phyloP scores from a whole-genome alignment of 2,797 vertebrate genomes.

The Labroides dimidiatus region DNA sequence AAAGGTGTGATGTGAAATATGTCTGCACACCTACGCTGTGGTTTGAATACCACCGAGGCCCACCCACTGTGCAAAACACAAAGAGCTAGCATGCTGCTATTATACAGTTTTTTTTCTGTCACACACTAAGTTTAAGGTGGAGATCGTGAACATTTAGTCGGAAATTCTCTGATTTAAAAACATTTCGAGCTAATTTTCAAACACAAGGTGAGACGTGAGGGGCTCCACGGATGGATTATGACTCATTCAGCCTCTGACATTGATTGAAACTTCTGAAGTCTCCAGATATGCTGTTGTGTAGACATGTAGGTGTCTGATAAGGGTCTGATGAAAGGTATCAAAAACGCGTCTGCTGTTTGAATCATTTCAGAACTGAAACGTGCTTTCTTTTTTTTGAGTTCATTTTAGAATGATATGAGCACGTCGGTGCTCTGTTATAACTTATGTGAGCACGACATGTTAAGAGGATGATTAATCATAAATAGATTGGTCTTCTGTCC shows the following conservation, averaged over 20 bases:
- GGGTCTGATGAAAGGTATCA: constrained; percentile 43
- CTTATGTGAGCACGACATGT: not conserved
- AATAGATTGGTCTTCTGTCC: not conserved
- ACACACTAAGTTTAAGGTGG: not conserved
- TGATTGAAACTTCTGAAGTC: constrained; percentile 30
- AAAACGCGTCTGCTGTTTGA: not conserved
- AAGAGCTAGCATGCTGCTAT: rapidly evolving
- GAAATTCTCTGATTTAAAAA: not conserved
- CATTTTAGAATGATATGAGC: not conserved
- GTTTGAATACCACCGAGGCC: constrained; percentile 7
- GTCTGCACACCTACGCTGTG: constrained; percentile 27
- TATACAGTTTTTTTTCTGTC: not conserved
- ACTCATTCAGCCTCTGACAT: constrained; percentile 33
- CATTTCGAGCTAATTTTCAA: not conserved
- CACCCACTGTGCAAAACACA: not conserved
- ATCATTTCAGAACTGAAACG: constrained; percentile 14
- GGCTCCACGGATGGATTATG: constrained; percentile 17
- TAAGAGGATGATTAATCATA: not conserved
- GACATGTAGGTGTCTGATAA: constrained; percentile 22
- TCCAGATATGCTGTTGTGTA: constrained; percentile 12
- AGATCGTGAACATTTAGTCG: not conserved
- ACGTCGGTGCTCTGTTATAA: not conserved
- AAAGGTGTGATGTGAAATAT: not conserved
- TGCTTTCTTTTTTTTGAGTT: not conserved
- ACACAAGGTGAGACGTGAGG: not conserved